Evolutionary conservation across 64 coral and sea anemone species (phyloP), one percentile per base, ranked within the genome.

Genomic region (Montipora capricornis): DNA sequence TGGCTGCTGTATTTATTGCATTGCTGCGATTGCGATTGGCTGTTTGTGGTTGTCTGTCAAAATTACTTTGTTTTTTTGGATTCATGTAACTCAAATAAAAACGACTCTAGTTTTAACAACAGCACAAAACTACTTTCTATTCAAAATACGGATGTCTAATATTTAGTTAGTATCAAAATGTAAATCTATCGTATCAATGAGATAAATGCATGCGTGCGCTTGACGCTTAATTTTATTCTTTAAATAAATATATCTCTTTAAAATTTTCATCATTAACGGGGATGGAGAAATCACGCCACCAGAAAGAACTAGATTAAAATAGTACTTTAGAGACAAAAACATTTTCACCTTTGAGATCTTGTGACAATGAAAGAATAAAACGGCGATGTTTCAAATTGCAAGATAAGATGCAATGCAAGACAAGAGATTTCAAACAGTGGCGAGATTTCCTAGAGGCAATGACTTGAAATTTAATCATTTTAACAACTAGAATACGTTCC

Each of bases 161-260:
- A 49, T 86, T 73, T 71, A 3, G 55, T 6, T n/a, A 49, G 19
- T 73, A 86, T 73, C 64, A 86, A 86, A 86, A 86, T 73, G 62
- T 50, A 61, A 20, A 86, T 71, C 19, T 86, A 22, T 17, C 82
- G 82, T 71, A 70, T 86, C 29, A n/a, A 51, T 82, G 14, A 49
- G 37, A 17, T 55, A 82, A 58, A 26, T 62, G 37, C 17, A 44
- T 49, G 44, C 47, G 44, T 57, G 6, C 6, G 11, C 6, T 8
- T 57, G 11, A 57, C 37, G 37, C 37, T 37, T 37, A 37, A 37
- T 37, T 48, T 79, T 50, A 14, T 78, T 14, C 20, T 73, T 73
- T 73, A 5, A 73, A 73, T 46, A 76, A 46, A 46, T 37, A 3
- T 45, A 45, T 76, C 8, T 17, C 37, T 37, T 37, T 37, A 37